Percentiles rank a stretch among this genome's conserved stretches.
These are phyloP conservation scores for Crotalus tigris DNA, from an alignment of 2,113 vertebrate species.

Conservation along the genomic window DNA sequence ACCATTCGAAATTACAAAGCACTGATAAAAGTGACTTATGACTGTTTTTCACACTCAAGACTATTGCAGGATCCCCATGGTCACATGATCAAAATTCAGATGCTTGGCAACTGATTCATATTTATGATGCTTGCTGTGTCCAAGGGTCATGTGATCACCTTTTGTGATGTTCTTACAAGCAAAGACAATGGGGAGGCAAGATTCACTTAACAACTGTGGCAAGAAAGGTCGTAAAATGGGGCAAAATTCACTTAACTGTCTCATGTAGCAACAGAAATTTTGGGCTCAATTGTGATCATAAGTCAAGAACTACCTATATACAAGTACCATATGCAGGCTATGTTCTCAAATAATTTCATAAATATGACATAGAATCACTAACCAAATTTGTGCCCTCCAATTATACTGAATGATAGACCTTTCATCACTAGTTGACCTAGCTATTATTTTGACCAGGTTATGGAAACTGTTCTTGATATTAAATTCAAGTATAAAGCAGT, in stretches of 20 bases:
- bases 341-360: neutral
- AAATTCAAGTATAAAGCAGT: neutral
- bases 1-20: neutral
- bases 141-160: too few species aligned
- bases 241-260: too few species aligned
- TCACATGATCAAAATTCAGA: too few species aligned
- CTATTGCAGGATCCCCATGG: too few species aligned
- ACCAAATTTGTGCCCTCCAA: neutral
- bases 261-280: too few species aligned
- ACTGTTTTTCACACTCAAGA: neutral
- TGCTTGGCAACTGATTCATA: too few species aligned
- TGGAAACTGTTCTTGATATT: neutral
- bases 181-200: too few species aligned
- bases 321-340: neutral
- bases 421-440: neutral
- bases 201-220: too few species aligned
- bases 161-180: too few species aligned
- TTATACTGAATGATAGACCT: neutral
- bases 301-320: neutral
- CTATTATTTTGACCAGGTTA: neutral
- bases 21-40: neutral
- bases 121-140: too few species aligned
- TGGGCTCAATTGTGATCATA: too few species aligned
- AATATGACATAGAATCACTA: neutral
- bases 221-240: too few species aligned